Conservation (phyloP, 2,113 vertebrate genomes). For the Pachycephala philippinensis region DNA sequence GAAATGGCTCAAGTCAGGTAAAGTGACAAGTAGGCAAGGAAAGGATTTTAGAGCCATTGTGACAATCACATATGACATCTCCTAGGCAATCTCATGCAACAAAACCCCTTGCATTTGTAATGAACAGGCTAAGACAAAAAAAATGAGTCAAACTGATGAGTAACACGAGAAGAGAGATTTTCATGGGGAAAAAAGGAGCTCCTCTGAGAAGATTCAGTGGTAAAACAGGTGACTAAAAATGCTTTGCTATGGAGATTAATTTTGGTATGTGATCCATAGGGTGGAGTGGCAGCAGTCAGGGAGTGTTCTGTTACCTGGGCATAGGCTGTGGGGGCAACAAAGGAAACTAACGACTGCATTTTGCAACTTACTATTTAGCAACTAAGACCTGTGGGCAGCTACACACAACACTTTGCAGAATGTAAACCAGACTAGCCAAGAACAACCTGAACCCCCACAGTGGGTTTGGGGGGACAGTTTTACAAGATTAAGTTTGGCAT, state of each 20-base stretch:
- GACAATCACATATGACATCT: not conserved
- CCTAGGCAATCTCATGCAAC: not conserved
- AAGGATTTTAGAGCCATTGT: not conserved
- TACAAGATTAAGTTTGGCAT: not conserved
- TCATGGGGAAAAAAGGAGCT: not conserved
- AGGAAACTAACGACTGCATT: not conserved
- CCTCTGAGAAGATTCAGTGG: not conserved
- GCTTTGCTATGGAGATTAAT: not conserved
- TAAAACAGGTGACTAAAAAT: not conserved
- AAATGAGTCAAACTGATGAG: not conserved
- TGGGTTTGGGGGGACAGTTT: not conserved
- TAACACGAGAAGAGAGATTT: not conserved
- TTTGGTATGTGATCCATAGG: not conserved
- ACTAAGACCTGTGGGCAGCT: not conserved
- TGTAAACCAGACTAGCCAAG: not conserved
- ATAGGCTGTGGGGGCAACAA: not conserved
- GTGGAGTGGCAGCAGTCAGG: not conserved
- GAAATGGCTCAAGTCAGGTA: not conserved
- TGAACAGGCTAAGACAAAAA: not conserved
- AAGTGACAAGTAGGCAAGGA: not conserved
- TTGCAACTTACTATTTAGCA: not conserved
- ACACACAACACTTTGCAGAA: rapidly evolving
- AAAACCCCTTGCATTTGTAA: not conserved
- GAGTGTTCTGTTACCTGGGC: not conserved
- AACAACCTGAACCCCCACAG: not conserved